Evolutionary conservation across 2,888 invertebrate genomes (phyloP).

Genomic region (Ctena decussata): DNA sequence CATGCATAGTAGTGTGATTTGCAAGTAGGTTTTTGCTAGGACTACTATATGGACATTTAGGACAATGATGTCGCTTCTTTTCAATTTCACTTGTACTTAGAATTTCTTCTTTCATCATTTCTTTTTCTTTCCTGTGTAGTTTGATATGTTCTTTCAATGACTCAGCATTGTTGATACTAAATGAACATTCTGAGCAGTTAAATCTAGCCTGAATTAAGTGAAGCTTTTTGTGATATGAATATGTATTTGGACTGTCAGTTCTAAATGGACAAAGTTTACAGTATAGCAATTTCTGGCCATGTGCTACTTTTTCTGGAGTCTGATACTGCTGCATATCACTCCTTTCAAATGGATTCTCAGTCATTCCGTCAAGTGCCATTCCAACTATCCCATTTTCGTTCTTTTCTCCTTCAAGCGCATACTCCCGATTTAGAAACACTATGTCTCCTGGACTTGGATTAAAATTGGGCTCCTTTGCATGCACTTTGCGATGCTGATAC

Average conservation of each 20-base stretch:
- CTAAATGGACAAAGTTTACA: constrained; percentile 79
- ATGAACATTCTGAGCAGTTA: constrained; percentile 77
- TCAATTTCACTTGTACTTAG: constrained; percentile 8
- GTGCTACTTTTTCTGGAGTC: constrained; percentile 40
- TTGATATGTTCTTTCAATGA: constrained; percentile 73
- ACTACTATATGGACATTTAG: constrained; percentile 75
- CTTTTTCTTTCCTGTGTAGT: constrained; percentile 67
- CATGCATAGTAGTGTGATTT: constrained; percentile 72
- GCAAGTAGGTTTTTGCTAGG: constrained; percentile 67
- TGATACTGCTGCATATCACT: constrained; percentile 36
- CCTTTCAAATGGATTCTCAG: constrained; percentile 29
- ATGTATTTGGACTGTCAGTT: constrained; percentile 70
- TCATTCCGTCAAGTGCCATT: constrained; percentile 28
- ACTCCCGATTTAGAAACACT: constrained; percentile 78
- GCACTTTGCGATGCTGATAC: constrained; percentile 81
- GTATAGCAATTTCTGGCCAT: constrained; percentile 63
- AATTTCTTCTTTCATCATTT: constrained; percentile 38
- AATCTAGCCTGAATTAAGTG: constrained; percentile 76
- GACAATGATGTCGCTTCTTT: constrained; percentile 58
- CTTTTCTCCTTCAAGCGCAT: constrained; percentile 69
- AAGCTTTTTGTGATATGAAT: constrained; percentile 74
- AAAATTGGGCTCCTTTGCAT: constrained; percentile 71
- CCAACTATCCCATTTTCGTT: constrained; percentile 35
- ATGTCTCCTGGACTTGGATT: constrained; percentile 74
- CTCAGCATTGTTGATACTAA: constrained; percentile 72